phyloP scores from a whole-genome alignment of 2,888 invertebrate species.

The Julus scandinavius region DNA sequence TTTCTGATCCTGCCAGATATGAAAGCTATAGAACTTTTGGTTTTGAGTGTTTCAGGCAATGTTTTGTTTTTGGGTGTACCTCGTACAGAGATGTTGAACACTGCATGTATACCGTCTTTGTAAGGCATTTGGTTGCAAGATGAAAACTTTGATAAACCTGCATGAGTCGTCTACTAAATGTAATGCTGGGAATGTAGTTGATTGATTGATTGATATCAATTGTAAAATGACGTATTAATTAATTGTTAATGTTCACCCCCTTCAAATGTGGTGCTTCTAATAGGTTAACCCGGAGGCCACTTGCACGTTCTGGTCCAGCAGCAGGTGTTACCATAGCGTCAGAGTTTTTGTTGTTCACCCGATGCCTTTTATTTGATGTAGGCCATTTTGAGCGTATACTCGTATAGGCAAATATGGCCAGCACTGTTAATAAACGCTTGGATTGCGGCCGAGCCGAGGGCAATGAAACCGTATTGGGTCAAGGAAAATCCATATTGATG shows the following conservation, averaged over 20 bases:
- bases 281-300: constrained; percentile 5
- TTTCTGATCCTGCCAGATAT: too few species aligned
- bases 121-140: too few species aligned
- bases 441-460: constrained; percentile 29
- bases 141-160: too few species aligned
- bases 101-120: too few species aligned
- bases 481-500: constrained; percentile 42
- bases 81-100: too few species aligned
- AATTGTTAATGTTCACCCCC: not conserved
- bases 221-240: not conserved
- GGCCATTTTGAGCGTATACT: not conserved
- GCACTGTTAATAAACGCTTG: not conserved
- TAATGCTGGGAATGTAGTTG: not conserved
- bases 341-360: not conserved
- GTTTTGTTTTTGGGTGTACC: too few species aligned
- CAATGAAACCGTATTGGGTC: constrained; percentile 43
- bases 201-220: not conserved
- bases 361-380: not conserved
- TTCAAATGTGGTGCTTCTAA: not conserved
- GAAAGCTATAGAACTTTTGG: too few species aligned
- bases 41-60: too few species aligned
- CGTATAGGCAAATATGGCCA: not conserved
- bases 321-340: constrained; percentile 30
- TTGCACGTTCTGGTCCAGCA: not conserved
- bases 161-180: too few species aligned